These are phyloP conservation scores for Eleutherodactylus coqui DNA, from an alignment of 2,797 vertebrate species.

Conservation along the genomic window DNA sequence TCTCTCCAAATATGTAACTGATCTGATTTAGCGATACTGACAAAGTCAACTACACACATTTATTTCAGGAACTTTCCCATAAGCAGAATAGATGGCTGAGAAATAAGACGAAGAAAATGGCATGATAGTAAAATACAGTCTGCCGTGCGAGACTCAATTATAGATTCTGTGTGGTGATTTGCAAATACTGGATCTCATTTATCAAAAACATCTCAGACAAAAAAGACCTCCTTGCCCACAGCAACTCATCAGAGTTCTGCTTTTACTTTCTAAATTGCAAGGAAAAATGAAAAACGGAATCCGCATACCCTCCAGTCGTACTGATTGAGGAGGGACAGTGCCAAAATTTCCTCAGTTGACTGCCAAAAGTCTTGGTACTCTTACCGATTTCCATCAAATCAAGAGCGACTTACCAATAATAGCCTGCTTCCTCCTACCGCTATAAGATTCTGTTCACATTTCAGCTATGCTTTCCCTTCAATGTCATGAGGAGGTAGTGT, in stretches of 20 bases:
- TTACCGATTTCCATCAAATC: background rate
- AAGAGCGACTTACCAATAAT: background rate
- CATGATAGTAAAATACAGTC: constrained; percentile 35
- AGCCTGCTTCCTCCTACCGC: background rate
- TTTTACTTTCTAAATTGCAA: background rate
- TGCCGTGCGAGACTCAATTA: constrained; percentile 22
- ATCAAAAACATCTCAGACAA: constrained; percentile 4
- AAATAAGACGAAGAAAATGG: constrained; percentile 38
- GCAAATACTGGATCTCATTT: constrained; percentile 35
- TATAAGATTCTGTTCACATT: background rate
- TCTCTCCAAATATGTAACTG: constrained; percentile 37
- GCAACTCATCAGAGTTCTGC: constrained; percentile 5
- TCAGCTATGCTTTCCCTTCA: background rate
- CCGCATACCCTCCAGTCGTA: background rate
- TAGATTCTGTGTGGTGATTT: constrained; percentile 16
- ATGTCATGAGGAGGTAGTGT: no score
- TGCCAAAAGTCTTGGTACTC: background rate
- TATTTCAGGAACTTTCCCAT: constrained; percentile 46
- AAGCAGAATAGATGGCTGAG: constrained; percentile 19
- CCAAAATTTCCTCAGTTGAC: background rate
- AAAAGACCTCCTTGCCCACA: constrained; percentile 5
- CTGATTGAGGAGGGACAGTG: no score
- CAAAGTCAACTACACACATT: constrained; percentile 43
- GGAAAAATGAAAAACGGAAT: constrained; percentile 13
- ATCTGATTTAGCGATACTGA: constrained; percentile 42